Conservation (phyloP, 2,888 invertebrate genomes). For the Pandemis cinnamomeana region DNA sequence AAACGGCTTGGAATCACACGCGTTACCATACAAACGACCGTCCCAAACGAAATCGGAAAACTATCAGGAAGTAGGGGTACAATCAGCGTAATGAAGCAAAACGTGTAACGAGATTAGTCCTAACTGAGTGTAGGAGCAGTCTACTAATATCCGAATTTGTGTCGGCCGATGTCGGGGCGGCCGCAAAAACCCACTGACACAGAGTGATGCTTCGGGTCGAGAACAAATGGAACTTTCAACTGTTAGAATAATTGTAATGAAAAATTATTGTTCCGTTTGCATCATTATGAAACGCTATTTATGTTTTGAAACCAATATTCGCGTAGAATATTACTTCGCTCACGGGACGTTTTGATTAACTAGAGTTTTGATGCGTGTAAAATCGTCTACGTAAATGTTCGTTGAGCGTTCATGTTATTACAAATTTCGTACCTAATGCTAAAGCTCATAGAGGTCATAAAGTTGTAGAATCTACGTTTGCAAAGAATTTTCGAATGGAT, state of each 20-base stretch:
- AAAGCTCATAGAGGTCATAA: no score
- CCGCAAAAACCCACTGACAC: slow-evolving; percentile 67
- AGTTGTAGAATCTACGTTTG: not conserved
- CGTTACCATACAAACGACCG: slow-evolving; percentile 31
- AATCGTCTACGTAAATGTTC: slow-evolving; percentile 1
- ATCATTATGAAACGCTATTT: slow-evolving; percentile 5
- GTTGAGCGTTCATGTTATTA: not conserved
- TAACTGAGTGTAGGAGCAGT: slow-evolving; percentile 54
- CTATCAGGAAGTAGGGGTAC: slow-evolving; percentile 40
- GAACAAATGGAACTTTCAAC: slow-evolving; percentile 64
- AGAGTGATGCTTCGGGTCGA: slow-evolving; percentile 61
- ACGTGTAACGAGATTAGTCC: slow-evolving; percentile 63
- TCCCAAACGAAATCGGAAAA: slow-evolving; percentile 35
- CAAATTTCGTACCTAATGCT: no score
- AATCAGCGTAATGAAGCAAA: slow-evolving; percentile 61
- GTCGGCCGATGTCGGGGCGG: slow-evolving; percentile 44
- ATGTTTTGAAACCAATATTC: not conserved
- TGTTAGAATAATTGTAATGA: slow-evolving; percentile 53
- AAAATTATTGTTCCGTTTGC: slow-evolving; percentile 50
- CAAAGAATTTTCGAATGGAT: not conserved
- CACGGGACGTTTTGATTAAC: not conserved
- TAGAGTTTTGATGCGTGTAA: not conserved
- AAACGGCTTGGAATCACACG: slow-evolving; percentile 9
- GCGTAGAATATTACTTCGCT: not conserved
- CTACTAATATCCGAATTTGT: slow-evolving; percentile 58